Percentiles rank a stretch among this genome's conserved stretches.
Evolutionary conservation across 1,140 invertebrate genomes (phyloP).

Genomic region (Ganaspis sp.): DNA sequence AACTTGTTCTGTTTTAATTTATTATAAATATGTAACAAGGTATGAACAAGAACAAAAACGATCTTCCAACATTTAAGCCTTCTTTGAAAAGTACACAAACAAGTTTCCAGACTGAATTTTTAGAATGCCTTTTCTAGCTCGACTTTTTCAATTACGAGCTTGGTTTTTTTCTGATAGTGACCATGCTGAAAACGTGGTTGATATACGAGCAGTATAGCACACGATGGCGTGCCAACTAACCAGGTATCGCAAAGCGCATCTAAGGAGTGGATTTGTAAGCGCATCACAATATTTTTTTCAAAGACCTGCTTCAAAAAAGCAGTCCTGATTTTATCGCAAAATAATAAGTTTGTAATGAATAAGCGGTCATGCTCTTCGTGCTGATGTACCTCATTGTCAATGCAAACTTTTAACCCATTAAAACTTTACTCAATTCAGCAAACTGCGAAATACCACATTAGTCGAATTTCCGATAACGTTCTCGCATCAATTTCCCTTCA

Average conservation of each 20-base stretch:
- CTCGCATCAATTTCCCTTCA: background rate
- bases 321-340: background rate
- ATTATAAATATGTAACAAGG: too few relatives aligned
- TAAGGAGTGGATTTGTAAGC: constrained; percentile 39
- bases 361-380: constrained; percentile 6
- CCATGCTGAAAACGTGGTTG: constrained; percentile 23
- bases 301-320: background rate
- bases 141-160: constrained; percentile 16
- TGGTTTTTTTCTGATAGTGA: constrained; percentile 20
- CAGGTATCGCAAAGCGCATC: constrained; percentile 50
- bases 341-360: background rate
- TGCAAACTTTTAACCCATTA: constrained; percentile 6
- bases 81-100: background rate
- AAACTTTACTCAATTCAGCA: background rate
- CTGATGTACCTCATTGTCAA: background rate
- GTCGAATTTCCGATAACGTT: background rate
- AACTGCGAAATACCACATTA: background rate
- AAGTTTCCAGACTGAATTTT: background rate
- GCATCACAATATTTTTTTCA: constrained; percentile 18
- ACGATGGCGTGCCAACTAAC: constrained; percentile 55
- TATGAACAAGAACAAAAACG: too few relatives aligned
- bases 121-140: background rate
- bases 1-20: too few relatives aligned
- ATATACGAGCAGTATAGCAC: constrained; percentile 9
- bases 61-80: too few relatives aligned